These are phyloP conservation scores for Hoplodrina blanda DNA, from an alignment of 2,888 invertebrate species.

Conservation along the genomic window DNA sequence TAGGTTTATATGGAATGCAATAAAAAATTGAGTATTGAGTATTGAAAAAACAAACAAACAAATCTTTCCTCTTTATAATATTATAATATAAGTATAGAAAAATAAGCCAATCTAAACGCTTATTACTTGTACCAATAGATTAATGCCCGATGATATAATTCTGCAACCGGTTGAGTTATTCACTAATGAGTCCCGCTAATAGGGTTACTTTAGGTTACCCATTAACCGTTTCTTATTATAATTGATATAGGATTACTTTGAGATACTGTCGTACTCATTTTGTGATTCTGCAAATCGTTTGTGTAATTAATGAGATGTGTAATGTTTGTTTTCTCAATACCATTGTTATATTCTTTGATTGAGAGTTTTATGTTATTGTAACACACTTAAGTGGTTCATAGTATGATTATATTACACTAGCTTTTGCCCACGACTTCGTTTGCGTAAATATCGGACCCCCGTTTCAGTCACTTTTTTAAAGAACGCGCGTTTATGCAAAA, in stretches of 20 bases:
- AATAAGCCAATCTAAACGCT: slow-evolving; percentile 5
- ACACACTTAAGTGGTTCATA: no score
- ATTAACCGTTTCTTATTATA: slow-evolving; percentile 73
- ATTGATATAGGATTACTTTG: slow-evolving; percentile 65
- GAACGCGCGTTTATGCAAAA: no score
- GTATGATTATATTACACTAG: no score
- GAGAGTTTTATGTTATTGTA: background rate
- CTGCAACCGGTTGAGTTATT: slow-evolving; percentile 80
- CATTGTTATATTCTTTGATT: background rate
- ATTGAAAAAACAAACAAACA: no score
- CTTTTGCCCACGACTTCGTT: no score
- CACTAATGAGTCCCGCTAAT: slow-evolving; percentile 80
- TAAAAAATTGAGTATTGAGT: no score
- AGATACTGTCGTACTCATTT: slow-evolving; percentile 33
- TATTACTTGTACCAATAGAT: slow-evolving; percentile 53
- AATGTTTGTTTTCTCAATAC: background rate
- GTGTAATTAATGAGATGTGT: background rate
- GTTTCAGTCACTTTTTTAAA: no score
- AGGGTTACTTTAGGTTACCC: slow-evolving; percentile 77
- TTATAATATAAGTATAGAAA: no score
- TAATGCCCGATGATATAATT: slow-evolving; percentile 78
- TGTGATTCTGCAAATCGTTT: slow-evolving; percentile 29
- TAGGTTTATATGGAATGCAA: no score
- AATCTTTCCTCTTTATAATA: no score
- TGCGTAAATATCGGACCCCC: no score